Percentiles rank a stretch among this genome's conserved stretches.
phyloP scores from a whole-genome alignment of 2,888 invertebrate genomes.

The Frankliniella intonsa region DNA sequence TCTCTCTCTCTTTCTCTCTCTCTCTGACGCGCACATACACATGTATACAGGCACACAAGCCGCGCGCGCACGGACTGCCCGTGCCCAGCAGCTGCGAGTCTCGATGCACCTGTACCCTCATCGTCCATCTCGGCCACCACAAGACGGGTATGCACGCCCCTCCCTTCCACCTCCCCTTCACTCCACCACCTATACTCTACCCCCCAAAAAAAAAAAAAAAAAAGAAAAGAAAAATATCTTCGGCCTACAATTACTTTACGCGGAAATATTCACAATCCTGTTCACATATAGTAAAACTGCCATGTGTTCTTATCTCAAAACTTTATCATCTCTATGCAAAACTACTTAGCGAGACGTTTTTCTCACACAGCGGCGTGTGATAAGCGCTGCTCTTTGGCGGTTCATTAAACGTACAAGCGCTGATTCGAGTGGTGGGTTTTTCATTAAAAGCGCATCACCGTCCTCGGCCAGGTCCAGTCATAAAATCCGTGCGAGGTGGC shows the following conservation, averaged over 20 bases:
- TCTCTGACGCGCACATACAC: not conserved
- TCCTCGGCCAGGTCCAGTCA: not conserved
- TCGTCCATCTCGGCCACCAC: conserved; percentile 19
- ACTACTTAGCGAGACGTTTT: too few species aligned
- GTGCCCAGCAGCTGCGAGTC: not conserved
- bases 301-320: too few species aligned
- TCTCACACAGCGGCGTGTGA: too few species aligned
- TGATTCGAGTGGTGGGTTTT: not conserved
- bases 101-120: conserved; percentile 18
- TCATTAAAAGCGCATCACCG: not conserved
- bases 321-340: too few species aligned
- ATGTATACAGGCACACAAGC: not conserved
- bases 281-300: too few species aligned
- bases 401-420: not conserved
- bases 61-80: not conserved
- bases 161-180: not conserved
- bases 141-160: not conserved
- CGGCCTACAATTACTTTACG: too few species aligned
- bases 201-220: too few species aligned
- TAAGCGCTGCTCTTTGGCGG: not conserved
- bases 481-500: not conserved
- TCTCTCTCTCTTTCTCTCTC: too few species aligned
- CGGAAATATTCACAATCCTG: too few species aligned
- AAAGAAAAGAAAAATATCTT: too few species aligned
- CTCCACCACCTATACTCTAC: not conserved